These are phyloP conservation scores for Mimachlamys varia DNA, from an alignment of 2,888 invertebrate species.

Conservation along the genomic window DNA sequence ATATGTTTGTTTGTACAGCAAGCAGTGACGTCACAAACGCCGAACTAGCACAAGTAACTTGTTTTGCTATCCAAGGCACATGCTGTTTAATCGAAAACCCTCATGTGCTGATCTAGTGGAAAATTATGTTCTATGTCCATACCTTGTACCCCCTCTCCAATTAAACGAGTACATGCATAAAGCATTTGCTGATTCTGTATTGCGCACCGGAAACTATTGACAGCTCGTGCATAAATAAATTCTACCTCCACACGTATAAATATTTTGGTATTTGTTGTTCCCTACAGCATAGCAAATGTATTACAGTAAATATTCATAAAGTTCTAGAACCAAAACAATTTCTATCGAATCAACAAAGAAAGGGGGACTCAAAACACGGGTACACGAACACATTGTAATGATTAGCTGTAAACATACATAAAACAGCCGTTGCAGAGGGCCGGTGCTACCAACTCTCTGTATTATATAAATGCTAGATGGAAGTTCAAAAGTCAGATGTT, in stretches of 20 bases:
- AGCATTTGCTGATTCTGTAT: slow-evolving; percentile 27
- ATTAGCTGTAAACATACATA: no score
- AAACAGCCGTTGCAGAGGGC: background rate
- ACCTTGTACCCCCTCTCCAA: background rate
- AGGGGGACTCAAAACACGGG: no score
- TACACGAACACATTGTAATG: background rate
- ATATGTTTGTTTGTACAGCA: background rate
- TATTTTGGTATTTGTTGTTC: background rate
- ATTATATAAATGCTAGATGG: no score
- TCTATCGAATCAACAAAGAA: background rate
- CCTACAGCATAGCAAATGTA: background rate
- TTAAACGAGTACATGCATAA: slow-evolving; percentile 22
- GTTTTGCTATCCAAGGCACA: background rate
- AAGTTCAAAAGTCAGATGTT: no score
- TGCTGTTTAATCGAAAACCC: background rate
- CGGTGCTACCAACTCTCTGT: no score
- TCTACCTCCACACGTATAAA: background rate
- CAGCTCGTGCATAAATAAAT: slow-evolving; percentile 28
- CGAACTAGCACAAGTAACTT: background rate
- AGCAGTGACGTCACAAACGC: background rate
- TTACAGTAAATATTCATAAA: background rate
- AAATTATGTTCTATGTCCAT: background rate
- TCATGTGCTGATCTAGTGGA: background rate
- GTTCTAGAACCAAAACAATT: background rate
- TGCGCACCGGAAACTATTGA: slow-evolving; percentile 23